phyloP scores from a whole-genome alignment of 2,113 vertebrate species.

The Phalacrocorax aristotelis region DNA sequence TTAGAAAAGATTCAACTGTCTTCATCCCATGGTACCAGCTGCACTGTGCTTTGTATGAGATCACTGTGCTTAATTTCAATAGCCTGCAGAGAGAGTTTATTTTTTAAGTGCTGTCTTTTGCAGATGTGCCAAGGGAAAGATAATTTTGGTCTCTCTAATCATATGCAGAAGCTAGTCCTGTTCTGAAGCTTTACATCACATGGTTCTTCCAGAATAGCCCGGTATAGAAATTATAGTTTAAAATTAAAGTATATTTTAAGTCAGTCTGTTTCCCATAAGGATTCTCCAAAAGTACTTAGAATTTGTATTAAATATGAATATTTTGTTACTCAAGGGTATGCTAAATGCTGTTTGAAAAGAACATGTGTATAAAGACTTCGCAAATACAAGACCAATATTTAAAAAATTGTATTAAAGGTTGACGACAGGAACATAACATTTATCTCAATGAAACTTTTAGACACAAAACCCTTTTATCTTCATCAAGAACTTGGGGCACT shows the following conservation, averaged over 20 bases:
- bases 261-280: background rate
- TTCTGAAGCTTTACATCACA: constrained; percentile 52
- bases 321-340: background rate
- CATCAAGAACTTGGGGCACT: background rate
- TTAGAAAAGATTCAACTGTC: constrained; percentile 69
- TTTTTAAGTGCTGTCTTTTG: constrained; percentile 71
- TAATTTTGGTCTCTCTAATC: constrained; percentile 69
- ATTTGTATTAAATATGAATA: background rate
- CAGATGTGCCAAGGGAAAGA: constrained; percentile 68
- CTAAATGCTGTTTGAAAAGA: background rate
- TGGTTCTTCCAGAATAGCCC: background rate
- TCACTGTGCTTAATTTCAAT: constrained; percentile 73
- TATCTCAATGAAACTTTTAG: background rate
- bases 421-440: background rate
- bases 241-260: background rate
- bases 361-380: background rate
- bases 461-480: background rate
- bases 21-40: constrained; percentile 75
- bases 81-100: constrained; percentile 70
- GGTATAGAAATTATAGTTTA: background rate
- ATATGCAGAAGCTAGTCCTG: constrained; percentile 16
- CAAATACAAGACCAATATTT: background rate
- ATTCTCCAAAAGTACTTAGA: background rate
- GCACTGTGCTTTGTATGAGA: constrained; percentile 70
- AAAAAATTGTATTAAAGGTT: background rate